A percentile compares a stretch with the other conserved stretches of the same genome.
Conservation (phyloP, 64 coral and sea anemone genomes). For the Montipora sp. region DNA sequence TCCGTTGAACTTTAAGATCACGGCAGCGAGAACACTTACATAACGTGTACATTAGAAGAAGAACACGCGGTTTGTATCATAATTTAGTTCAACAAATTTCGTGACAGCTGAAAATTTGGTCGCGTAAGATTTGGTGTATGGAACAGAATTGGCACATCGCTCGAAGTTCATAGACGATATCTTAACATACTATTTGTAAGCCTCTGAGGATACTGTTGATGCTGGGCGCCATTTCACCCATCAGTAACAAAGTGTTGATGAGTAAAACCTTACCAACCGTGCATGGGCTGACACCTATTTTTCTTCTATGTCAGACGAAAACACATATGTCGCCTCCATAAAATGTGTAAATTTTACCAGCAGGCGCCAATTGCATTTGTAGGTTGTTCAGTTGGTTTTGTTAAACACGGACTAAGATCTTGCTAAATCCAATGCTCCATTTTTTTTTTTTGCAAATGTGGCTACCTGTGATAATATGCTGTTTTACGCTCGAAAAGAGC, state of each 20-base stretch:
- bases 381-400: not conserved
- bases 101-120: not conserved
- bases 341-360: not conserved
- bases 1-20: not conserved
- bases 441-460: no score
- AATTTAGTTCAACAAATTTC: not conserved
- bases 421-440: no score
- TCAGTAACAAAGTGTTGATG: not conserved
- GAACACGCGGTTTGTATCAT: not conserved
- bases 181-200: not conserved
- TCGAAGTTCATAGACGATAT: not conserved
- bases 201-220: not conserved
- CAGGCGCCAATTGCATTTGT: not conserved
- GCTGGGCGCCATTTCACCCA: not conserved
- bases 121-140: not conserved
- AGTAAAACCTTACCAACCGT: not conserved
- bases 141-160: not conserved
- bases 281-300: not conserved
- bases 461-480: no score
- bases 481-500: no score
- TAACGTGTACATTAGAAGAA: not conserved
- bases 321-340: not conserved
- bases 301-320: slow-evolving; percentile 3
- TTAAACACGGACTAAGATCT: not conserved
- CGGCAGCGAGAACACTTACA: not conserved